These are phyloP conservation scores for Bovichtus variegatus DNA, from an alignment of 2,797 vertebrate genomes.

Conservation along the genomic window DNA sequence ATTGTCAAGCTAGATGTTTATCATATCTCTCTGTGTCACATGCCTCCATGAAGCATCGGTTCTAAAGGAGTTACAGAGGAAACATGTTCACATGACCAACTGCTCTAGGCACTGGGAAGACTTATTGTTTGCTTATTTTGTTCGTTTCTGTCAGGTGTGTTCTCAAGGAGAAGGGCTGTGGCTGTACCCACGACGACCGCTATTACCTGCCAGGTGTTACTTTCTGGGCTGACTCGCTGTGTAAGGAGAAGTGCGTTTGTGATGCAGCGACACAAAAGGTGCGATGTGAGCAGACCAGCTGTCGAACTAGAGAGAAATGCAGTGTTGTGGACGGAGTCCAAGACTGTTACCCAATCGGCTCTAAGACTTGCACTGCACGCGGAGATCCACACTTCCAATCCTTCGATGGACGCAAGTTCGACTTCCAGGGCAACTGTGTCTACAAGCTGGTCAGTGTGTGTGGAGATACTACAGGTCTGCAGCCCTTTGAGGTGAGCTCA, in stretches of 20 bases:
- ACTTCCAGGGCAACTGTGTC: constrained; percentile 54
- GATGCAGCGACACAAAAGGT: constrained; percentile 15
- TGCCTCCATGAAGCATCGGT: no score
- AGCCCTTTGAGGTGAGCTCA: constrained; percentile 42
- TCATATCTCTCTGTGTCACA: no score
- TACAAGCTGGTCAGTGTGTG: constrained; percentile 31
- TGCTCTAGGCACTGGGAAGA: no score
- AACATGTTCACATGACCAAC: neutral
- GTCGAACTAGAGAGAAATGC: constrained; percentile 9
- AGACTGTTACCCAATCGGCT: constrained; percentile 30
- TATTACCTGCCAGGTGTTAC: constrained; percentile 23
- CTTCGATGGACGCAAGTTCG: constrained; percentile 30
- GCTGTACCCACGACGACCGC: constrained; percentile 1
- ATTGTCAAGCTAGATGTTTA: no score
- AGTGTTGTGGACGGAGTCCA: constrained; percentile 15
- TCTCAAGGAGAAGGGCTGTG: constrained; percentile 32
- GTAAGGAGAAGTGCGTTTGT: constrained; percentile 33
- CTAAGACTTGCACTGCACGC: constrained; percentile 2
- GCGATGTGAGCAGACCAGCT: neutral
- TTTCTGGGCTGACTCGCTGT: constrained; percentile 34
- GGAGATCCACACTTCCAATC: constrained; percentile 33
- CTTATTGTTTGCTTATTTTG: neutral
- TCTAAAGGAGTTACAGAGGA: neutral
- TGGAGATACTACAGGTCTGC: constrained; percentile 6
- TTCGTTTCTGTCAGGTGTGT: constrained; percentile 36